Percentiles rank a stretch among this genome's conserved stretches.
These are phyloP conservation scores for Spilogale gracilis DNA, from an alignment of 2,113 vertebrate genomes.

Conservation along the genomic window DNA sequence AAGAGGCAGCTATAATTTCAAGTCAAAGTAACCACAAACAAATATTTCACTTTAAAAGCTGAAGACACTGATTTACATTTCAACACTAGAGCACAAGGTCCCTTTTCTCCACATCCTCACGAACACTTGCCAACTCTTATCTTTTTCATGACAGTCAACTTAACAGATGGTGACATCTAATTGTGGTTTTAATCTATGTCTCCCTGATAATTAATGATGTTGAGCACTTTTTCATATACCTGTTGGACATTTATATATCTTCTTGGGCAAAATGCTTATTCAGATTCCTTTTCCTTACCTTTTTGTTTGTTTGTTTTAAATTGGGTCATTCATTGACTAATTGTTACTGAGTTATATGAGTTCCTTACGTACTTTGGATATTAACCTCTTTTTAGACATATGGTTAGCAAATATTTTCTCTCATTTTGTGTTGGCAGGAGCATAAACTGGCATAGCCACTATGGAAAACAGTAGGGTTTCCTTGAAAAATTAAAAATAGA, in stretches of 20 bases:
- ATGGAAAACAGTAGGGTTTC: neutral
- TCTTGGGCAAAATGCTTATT: neutral
- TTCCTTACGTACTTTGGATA: neutral
- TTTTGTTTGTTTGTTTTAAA: neutral
- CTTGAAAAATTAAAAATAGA: neutral
- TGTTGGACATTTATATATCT: neutral
- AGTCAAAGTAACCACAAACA: neutral
- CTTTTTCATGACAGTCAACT: neutral
- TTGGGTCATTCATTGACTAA: neutral
- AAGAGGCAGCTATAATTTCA: neutral
- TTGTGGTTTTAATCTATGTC: neutral
- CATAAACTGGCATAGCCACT: neutral
- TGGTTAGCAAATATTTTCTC: neutral
- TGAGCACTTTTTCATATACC: neutral
- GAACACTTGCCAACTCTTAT: neutral
- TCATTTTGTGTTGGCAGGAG: neutral
- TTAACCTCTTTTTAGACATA: neutral
- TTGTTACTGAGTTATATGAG: neutral
- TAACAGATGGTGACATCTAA: neutral
- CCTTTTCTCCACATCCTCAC: neutral
- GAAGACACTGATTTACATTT: neutral
- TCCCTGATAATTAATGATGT: neutral
- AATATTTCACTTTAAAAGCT: neutral
- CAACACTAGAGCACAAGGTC: neutral
- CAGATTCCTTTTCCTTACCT: neutral